Conservation (phyloP, 2,113 vertebrate species). For the Nerophis lumbriciformis region DNA sequence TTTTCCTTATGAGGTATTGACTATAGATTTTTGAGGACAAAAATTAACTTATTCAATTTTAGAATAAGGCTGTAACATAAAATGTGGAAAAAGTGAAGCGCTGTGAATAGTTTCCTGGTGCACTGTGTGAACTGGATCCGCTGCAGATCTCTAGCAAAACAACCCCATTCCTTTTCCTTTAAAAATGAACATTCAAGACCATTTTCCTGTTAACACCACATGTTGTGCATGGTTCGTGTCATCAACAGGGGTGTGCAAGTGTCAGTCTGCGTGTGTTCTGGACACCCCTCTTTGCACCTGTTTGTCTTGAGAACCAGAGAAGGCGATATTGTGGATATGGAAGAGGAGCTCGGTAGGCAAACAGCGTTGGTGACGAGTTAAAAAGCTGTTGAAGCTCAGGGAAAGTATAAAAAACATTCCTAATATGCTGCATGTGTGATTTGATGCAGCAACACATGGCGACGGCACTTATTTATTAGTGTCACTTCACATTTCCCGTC, state of each 20-base stretch:
- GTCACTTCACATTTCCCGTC: constrained; percentile 29
- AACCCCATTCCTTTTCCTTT: no score
- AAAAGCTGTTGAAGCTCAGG: constrained; percentile 25
- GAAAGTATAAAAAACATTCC: constrained; percentile 15
- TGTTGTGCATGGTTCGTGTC: constrained; percentile 55
- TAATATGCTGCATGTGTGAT: no score
- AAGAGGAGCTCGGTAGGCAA: constrained; percentile 18
- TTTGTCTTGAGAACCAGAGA: constrained; percentile 39
- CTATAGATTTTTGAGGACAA: no score
- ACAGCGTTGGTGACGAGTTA: constrained; percentile 16
- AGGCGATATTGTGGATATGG: constrained; percentile 17
- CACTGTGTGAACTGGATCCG: no score
- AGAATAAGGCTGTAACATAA: no score
- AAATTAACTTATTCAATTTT: no score
- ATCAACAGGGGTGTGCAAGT: constrained; percentile 23
- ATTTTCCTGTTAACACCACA: no score
- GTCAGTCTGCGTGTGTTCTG: constrained; percentile 21
- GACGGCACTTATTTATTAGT: constrained; percentile 3
- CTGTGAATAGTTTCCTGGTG: no score
- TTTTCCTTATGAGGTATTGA: no score
- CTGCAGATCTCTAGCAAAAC: no score
- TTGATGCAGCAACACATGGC: background rate
- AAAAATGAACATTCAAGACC: no score
- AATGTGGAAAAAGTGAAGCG: no score
- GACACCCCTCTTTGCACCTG: constrained; percentile 63